These are phyloP conservation scores for Labia minor DNA, from an alignment of 2,888 invertebrate genomes.

Conservation along the genomic window DNA sequence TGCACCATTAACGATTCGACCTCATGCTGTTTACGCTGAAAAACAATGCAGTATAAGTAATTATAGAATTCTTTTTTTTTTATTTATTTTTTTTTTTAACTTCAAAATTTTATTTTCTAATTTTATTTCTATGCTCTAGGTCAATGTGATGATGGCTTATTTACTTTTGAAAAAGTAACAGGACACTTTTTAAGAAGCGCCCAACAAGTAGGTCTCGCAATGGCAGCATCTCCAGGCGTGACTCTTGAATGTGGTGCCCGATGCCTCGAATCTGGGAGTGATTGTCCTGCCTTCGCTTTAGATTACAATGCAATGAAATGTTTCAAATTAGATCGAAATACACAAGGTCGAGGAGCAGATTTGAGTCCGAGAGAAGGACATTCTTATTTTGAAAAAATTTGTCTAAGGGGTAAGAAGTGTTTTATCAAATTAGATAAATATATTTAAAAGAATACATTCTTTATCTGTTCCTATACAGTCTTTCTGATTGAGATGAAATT, in stretches of 20 bases:
- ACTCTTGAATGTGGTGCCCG: conserved; percentile 32
- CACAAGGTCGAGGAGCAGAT: conserved; percentile 36
- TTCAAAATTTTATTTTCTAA: not conserved
- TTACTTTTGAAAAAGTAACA: conserved; percentile 39
- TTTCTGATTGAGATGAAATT: too few species aligned
- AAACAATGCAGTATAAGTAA: conserved; percentile 37
- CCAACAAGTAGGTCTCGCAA: conserved; percentile 34
- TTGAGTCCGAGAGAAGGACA: conserved; percentile 35
- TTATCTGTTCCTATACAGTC: too few species aligned
- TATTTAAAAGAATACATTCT: too few species aligned
- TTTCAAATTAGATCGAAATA: conserved; percentile 37
- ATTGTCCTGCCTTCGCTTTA: conserved; percentile 38
- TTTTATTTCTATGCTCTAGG: conserved; percentile 29
- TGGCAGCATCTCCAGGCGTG: conserved; percentile 32
- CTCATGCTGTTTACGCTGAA: conserved; percentile 34
- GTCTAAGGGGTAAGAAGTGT: conserved; percentile 35
- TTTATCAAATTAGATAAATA: too few species aligned
- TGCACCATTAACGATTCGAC: conserved; percentile 31
- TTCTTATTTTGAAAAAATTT: conserved; percentile 39
- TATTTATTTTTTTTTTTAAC: not conserved
- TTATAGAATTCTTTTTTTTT: conserved; percentile 15
- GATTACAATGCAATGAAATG: conserved; percentile 37
- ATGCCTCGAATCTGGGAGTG: conserved; percentile 35
- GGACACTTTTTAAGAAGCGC: conserved; percentile 36
- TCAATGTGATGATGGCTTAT: conserved; percentile 37